Base-by-base conservation (phyloP, 1,140 invertebrate species). In the Temnothorax longispinosus region DNA sequence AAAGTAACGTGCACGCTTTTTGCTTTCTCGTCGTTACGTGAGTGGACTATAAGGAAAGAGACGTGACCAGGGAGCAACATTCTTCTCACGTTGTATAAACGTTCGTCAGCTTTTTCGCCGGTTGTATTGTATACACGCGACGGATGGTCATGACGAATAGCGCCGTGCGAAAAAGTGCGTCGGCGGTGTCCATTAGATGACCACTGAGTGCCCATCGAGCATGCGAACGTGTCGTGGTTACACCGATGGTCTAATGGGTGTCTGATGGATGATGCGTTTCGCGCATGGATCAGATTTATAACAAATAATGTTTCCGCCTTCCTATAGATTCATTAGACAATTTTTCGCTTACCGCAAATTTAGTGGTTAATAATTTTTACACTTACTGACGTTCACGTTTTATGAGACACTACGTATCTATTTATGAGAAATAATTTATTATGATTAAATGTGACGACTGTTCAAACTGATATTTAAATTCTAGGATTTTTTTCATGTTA, bases 1-100 rank as follows among this genome's bases (percentile, higher is more conserved):
- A 84, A 84, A 84, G 41, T 71, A 84, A 60, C 69, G 69, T 18
- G 80, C 18, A 38, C 41, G 13, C 21, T 84, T 84, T 84, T 84
- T 82, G 38, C 69, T 62, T 62, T 52, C 52, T 50, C 80, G 80
- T 60, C 54, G 56, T 84, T 84, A 84, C 80, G 69, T 75, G 80
- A 75, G 41, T 38, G 80, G 41, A 84, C 80, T 62, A n/a, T n/a
- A n/a, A 47, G 54, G n/a, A 7, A 18, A 41, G 50, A 84, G 69
- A 84, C 80, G 69, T 84, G 80, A 84, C 80, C 32, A n/a, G 27
- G 27, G 38, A 60, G 69, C 69, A 75, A 60, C 41, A 84, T 84
- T 84, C 80, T 84, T 84, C 80, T 84, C 80, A 84, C 80, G 80
- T 84, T 84, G 69, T 84, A 84, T 84, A 84, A 84, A 84, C 74